Conservation (phyloP, 2,888 invertebrate species). For the Athripsodes cinereus region DNA sequence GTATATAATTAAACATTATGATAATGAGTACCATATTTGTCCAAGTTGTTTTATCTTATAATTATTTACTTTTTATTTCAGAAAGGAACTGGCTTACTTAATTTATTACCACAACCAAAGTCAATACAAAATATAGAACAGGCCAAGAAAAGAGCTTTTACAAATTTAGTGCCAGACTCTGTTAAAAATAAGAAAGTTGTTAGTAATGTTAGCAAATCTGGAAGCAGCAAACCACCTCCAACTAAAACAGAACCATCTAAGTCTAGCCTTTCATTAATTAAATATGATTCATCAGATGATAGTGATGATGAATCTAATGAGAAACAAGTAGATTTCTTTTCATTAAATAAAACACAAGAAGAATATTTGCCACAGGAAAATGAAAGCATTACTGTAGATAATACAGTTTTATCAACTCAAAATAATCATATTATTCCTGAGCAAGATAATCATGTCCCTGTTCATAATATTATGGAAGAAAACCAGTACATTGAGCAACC, state of each 20-base stretch:
- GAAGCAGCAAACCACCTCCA: conserved; percentile 23
- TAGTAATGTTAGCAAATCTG: conserved; percentile 32
- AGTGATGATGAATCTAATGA: conserved; percentile 37
- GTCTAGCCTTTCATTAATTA: conserved; percentile 31
- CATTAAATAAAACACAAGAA: conserved; percentile 29
- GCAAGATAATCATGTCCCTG: neutral
- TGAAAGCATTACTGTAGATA: neutral
- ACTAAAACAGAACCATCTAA: neutral
- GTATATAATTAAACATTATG: too few species aligned
- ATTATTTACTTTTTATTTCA: conserved; percentile 38
- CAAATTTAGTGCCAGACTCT: conserved; percentile 6
- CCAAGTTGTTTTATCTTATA: conserved; percentile 6
- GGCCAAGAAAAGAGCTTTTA: conserved; percentile 16
- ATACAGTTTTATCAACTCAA: neutral
- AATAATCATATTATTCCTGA: neutral
- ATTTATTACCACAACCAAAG: conserved; percentile 65
- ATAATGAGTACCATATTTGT: too few species aligned
- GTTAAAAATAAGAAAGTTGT: conserved; percentile 29
- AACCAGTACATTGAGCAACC: neutral
- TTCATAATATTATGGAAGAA: neutral
- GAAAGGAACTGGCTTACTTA: conserved; percentile 62
- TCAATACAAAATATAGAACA: conserved; percentile 29
- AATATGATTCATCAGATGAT: conserved; percentile 39
- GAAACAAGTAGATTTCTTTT: conserved; percentile 32
- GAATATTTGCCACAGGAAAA: neutral